Evolutionary conservation across 2,797 vertebrate genomes (phyloP).

Genomic region (Anomalospiza imberbis): DNA sequence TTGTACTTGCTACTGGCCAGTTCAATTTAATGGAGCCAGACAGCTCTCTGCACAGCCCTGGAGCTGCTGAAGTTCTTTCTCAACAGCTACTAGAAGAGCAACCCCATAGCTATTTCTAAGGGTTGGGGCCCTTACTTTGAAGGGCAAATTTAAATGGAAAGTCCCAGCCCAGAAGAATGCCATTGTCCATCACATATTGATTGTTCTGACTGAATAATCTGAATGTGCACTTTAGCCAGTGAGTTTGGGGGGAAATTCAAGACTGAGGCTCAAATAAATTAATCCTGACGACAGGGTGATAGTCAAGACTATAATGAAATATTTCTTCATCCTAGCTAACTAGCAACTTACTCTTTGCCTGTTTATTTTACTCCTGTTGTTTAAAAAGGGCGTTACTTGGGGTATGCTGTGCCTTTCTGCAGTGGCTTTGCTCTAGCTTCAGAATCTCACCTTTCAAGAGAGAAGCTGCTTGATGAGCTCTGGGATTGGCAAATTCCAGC

Average conservation of each 20-base stretch:
- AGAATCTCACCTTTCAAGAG: not conserved
- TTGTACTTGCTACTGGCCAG: not conserved
- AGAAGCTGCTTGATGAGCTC: not conserved
- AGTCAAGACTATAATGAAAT: not conserved
- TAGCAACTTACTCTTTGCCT: not conserved
- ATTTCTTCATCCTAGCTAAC: not conserved
- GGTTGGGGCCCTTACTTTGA: not conserved
- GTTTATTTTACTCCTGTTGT: not conserved
- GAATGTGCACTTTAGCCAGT: not conserved
- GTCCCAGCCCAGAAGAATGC: not conserved
- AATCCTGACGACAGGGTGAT: not conserved
- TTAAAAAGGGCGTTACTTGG: not conserved
- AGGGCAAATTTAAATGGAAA: not conserved
- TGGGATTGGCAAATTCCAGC: not conserved
- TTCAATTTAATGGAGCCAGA: not conserved
- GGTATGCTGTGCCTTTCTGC: not conserved
- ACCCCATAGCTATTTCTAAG: not conserved
- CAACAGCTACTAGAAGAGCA: not conserved
- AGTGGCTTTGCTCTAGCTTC: not conserved
- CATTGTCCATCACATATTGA: not conserved
- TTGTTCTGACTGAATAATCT: not conserved
- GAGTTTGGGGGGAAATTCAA: not conserved
- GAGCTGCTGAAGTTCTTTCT: not conserved
- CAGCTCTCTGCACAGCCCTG: not conserved
- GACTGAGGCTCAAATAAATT: not conserved